Evolutionary conservation across 2,797 vertebrate species (phyloP).

Genomic region (Enteromius thamalakanensis): DNA sequence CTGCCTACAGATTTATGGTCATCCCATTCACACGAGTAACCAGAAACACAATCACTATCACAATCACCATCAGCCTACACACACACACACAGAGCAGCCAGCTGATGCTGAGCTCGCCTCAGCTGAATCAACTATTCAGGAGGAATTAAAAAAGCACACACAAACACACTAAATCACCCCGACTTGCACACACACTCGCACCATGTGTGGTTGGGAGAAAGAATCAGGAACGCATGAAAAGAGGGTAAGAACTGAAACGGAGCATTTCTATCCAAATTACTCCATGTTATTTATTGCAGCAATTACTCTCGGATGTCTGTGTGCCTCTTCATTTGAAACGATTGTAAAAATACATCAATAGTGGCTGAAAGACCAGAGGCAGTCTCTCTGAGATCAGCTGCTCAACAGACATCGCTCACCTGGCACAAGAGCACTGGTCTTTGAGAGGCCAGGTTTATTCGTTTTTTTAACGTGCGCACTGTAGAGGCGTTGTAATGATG

Average conservation of each 20-base stretch:
- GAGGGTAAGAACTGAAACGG: conserved; percentile 41
- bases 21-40: conserved; percentile 83
- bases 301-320: conserved; percentile 47
- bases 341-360: conserved; percentile 51
- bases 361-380: conserved; percentile 29
- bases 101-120: conserved; percentile 49
- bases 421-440: conserved; percentile 5
- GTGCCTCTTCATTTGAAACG: conserved; percentile 43
- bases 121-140: conserved; percentile 54
- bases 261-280: conserved; percentile 53
- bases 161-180: conserved; percentile 46
- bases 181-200: neutral
- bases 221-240: conserved; percentile 36
- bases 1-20: conserved; percentile 80
- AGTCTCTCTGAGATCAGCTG: conserved; percentile 44
- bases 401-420: conserved; percentile 33
- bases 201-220: conserved; percentile 22
- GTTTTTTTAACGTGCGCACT: neutral
- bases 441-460: neutral
- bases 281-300: conserved; percentile 44
- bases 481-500: neutral
- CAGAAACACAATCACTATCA: conserved; percentile 84
- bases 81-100: conserved; percentile 24
- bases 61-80: conserved; percentile 53
- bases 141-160: conserved; percentile 54